Percentiles rank a stretch among this genome's conserved stretches.
phyloP scores from a whole-genome alignment of 1,140 invertebrate species.

The Sarcophaga bullata region DNA sequence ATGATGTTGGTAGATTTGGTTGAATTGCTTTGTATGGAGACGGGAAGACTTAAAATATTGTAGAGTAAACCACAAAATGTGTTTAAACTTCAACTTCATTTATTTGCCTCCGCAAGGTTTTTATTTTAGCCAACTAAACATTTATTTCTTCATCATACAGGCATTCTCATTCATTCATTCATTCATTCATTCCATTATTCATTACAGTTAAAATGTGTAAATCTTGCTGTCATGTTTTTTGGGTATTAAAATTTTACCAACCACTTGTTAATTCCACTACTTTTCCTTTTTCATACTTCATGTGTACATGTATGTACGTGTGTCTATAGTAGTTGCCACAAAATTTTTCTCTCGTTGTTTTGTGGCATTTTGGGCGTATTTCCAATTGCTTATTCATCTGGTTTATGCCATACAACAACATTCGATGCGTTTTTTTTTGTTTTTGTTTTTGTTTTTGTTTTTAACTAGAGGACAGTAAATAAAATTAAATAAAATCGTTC shows the following conservation, averaged over 20 bases:
- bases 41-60: neutral
- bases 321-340: neutral
- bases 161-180: neutral
- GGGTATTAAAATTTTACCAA: conserved; percentile 32
- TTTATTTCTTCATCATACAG: neutral
- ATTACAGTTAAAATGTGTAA: conserved; percentile 23
- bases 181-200: neutral
- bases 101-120: neutral
- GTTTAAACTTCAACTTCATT: neutral
- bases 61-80: conserved; percentile 28
- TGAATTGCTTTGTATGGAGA: neutral
- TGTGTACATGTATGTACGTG: neutral
- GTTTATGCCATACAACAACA: neutral
- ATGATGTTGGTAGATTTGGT: neutral
- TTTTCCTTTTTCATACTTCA: neutral
- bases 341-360: conserved; percentile 13
- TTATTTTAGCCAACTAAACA: neutral
- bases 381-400: conserved; percentile 1
- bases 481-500: conserved; percentile 19
- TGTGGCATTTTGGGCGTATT: neutral
- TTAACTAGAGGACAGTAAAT: neutral
- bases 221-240: conserved; percentile 29
- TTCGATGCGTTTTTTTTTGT: too few species aligned
- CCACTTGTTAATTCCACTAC: conserved; percentile 38
- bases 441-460: neutral